Percentiles rank a stretch among this genome's conserved stretches.
Evolutionary conservation across 2,888 invertebrate species (phyloP).

Genomic region (Ophonus ardosiacus): DNA sequence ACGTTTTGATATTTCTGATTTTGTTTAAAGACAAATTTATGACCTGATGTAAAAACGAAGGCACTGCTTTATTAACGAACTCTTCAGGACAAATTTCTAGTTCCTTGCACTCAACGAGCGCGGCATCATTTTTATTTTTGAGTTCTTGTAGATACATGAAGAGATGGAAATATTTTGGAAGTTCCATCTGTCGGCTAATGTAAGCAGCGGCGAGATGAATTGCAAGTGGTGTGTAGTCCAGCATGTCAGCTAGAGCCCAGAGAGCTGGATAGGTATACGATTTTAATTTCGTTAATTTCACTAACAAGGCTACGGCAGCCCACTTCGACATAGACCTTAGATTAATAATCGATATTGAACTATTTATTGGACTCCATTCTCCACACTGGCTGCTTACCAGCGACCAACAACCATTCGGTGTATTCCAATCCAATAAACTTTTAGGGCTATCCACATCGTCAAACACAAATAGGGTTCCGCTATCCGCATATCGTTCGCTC

Average conservation of each 20-base stretch:
- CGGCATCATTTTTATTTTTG: too few relatives aligned
- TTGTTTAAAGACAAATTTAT: neutral
- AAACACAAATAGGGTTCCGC: neutral
- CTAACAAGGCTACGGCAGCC: neutral
- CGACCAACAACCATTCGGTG: neutral
- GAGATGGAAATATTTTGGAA: neutral
- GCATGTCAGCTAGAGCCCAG: neutral
- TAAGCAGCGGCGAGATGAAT: neutral
- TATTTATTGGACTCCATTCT: neutral
- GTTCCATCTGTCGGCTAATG: neutral
- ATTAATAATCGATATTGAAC: neutral
- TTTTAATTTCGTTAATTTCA: neutral
- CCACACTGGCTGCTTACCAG: neutral
- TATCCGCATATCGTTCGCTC: too few relatives aligned
- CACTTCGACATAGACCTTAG: neutral
- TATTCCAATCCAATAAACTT: neutral
- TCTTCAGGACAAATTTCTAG: too few relatives aligned
- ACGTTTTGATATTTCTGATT: neutral
- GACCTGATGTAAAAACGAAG: neutral
- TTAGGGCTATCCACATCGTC: neutral
- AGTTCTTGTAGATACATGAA: neutral
- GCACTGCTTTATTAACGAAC: too few relatives aligned
- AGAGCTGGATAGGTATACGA: neutral
- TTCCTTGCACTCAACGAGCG: neutral
- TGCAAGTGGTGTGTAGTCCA: neutral